Evolutionary conservation across 2,888 invertebrate species (phyloP).

Genomic region (Lasioglossum calceatum): DNA sequence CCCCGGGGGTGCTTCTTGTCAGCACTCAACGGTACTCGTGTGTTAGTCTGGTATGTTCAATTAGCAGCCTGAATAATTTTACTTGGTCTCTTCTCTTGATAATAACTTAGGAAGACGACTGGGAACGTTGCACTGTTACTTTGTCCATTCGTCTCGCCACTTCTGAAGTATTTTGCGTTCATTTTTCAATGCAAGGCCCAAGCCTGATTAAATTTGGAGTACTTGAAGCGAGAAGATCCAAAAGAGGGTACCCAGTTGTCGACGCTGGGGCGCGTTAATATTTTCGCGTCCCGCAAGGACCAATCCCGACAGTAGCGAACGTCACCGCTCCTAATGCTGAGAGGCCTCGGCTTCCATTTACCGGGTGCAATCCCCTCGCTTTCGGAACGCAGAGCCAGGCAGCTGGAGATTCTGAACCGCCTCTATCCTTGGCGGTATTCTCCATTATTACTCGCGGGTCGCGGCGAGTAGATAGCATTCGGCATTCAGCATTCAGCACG

Average conservation of each 20-base stretch:
- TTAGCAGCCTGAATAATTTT: no score
- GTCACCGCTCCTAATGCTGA: neutral
- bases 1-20: no score
- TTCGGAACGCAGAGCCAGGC: neutral
- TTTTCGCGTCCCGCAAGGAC: neutral
- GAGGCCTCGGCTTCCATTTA: neutral
- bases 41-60: no score
- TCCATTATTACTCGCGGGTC: constrained; percentile 18
- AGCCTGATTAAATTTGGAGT: no score
- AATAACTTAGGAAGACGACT: no score
- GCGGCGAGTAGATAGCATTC: constrained; percentile 26
- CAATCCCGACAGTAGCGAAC: neutral
- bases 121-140: no score
- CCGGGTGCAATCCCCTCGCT: neutral
- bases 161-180: no score
- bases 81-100: no score
- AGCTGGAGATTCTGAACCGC: neutral
- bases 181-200: no score
- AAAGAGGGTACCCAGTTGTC: neutral
- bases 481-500: constrained; percentile 27
- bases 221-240: neutral
- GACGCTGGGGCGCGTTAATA: neutral
- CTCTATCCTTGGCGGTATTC: constrained; percentile 7
- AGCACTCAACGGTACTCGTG: no score
- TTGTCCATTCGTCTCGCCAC: no score